Percentiles rank a stretch among this genome's conserved stretches.
Evolutionary conservation across 2,888 invertebrate species (phyloP).

Genomic region (Belgica antarctica): DNA sequence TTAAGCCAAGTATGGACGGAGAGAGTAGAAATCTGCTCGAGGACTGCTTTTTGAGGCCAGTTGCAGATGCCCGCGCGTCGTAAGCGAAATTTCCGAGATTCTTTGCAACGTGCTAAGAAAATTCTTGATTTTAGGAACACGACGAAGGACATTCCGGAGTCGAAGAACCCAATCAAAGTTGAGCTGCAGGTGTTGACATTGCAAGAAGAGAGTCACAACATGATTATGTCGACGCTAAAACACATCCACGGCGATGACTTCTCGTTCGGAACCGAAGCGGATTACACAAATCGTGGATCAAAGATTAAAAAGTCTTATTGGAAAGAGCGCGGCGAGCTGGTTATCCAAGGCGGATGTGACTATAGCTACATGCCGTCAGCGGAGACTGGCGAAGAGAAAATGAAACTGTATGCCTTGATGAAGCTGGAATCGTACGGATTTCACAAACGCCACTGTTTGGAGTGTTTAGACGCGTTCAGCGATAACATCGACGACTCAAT

Average conservation of each 20-base stretch:
- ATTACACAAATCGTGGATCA: slow-evolving; percentile 64
- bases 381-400: slow-evolving; percentile 60
- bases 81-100: slow-evolving; percentile 48
- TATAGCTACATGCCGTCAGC: slow-evolving; percentile 63
- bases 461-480: slow-evolving; percentile 60
- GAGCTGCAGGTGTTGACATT: slow-evolving; percentile 73
- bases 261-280: slow-evolving; percentile 58
- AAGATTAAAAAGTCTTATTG: slow-evolving; percentile 71
- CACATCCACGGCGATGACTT: slow-evolving; percentile 72
- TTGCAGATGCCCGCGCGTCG: slow-evolving; percentile 64
- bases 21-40: slow-evolving; percentile 60
- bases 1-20: slow-evolving; percentile 58
- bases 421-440: slow-evolving; percentile 77
- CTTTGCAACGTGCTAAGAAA: slow-evolving; percentile 41
- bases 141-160: slow-evolving; percentile 55
- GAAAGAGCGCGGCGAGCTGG: slow-evolving; percentile 72
- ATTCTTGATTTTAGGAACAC: slow-evolving; percentile 48
- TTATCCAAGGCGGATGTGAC: slow-evolving; percentile 63
- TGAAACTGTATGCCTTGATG: slow-evolving; percentile 68
- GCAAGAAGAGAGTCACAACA: slow-evolving; percentile 67
- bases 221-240: slow-evolving; percentile 70
- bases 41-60: slow-evolving; percentile 64
- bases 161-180: slow-evolving; percentile 63
- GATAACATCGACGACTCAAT: slow-evolving; percentile 71
- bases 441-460: slow-evolving; percentile 55